Conservation (phyloP, 2,888 invertebrate species). For the Thalpophila matura region DNA sequence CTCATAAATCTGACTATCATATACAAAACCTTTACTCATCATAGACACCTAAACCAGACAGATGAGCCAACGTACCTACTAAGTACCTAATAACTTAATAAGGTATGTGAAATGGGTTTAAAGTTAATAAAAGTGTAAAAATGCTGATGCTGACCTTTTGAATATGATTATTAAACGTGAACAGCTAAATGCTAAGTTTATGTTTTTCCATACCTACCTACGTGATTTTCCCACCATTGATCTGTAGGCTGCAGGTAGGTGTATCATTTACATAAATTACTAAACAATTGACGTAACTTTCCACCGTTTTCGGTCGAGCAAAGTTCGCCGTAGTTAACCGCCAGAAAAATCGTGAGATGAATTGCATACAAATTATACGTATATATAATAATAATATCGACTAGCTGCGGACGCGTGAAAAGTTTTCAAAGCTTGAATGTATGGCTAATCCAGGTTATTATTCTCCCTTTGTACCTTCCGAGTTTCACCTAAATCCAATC, state of each 20-base stretch:
- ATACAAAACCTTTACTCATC: no score
- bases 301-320: not conserved
- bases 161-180: no score
- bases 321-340: not conserved
- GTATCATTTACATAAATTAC: slow-evolving; percentile 46
- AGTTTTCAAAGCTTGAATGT: not conserved
- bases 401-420: not conserved
- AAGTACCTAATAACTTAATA: no score
- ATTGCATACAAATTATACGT: slow-evolving; percentile 2
- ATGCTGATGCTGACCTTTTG: no score
- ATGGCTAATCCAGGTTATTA: no score
- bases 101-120: no score
- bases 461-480: no score
- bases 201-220: slow-evolving; percentile 1
- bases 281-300: slow-evolving; percentile 34
- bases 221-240: not conserved
- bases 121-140: no score
- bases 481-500: no score
- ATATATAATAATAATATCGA: not conserved
- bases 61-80: no score
- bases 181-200: not conserved
- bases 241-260: slow-evolving; percentile 1
- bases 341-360: slow-evolving; percentile 20
- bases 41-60: no score
- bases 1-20: no score